phyloP scores from a whole-genome alignment of 1,140 invertebrate genomes.

The Eubasilissa regina region DNA sequence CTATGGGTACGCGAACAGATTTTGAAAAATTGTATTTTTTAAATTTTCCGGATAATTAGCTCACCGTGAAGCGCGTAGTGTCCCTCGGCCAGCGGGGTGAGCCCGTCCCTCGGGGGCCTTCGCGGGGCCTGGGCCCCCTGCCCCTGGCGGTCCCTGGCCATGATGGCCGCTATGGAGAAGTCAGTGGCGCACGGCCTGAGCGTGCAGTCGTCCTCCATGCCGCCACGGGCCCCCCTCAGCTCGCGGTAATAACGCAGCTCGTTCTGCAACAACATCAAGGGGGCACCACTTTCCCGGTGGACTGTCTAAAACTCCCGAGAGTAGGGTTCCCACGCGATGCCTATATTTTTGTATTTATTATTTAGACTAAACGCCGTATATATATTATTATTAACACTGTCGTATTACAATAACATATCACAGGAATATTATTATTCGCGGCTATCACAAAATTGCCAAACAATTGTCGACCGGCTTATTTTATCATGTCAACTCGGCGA shows the following conservation, averaged over 20 bases:
- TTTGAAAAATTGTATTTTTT: neutral
- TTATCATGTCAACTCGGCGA: neutral
- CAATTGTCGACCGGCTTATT: neutral
- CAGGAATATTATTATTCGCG: slow-evolving; percentile 15
- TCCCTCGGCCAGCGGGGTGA: slow-evolving; percentile 63
- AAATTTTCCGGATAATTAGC: neutral
- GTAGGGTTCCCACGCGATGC: neutral
- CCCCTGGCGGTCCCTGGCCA: slow-evolving; percentile 78
- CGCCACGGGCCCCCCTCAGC: slow-evolving; percentile 64
- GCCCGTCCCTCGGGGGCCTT: slow-evolving; percentile 67
- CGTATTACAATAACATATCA: slow-evolving; percentile 14
- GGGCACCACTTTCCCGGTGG: slow-evolving; percentile 44
- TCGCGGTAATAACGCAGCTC: slow-evolving; percentile 61
- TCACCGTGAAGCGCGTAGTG: slow-evolving; percentile 55
- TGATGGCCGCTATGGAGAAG: slow-evolving; percentile 91
- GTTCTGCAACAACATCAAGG: slow-evolving; percentile 71
- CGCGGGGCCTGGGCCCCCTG: slow-evolving; percentile 62
- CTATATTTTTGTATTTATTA: no score
- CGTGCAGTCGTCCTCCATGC: slow-evolving; percentile 75
- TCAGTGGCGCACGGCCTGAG: slow-evolving; percentile 83
- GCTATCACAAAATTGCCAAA: neutral
- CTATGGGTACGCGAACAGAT: no score
- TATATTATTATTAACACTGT: neutral
- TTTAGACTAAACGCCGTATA: no score
- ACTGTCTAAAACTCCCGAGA: neutral